Evolutionary conservation across 92 coral and sea anemone species (phyloP).

Genomic region (Meandrina meandrites): DNA sequence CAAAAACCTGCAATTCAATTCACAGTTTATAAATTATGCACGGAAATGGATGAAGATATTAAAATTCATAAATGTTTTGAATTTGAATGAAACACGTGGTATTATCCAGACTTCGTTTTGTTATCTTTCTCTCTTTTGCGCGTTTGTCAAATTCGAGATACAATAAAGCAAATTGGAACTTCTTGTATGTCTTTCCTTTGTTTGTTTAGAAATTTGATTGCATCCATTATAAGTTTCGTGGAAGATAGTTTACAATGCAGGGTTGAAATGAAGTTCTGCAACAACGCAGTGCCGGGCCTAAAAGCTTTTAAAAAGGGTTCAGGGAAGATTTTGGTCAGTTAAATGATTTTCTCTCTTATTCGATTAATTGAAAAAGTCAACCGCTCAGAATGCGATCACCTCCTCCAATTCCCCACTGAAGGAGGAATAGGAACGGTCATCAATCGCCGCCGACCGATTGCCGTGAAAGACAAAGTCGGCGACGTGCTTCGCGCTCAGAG

Average conservation of each 20-base stretch:
- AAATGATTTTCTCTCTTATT: no score
- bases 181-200: no score
- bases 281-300: no score
- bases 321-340: no score
- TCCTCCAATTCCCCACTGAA: constrained; percentile 60
- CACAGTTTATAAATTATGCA: constrained; percentile 25
- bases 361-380: background rate
- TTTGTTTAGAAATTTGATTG: no score
- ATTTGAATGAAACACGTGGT: background rate
- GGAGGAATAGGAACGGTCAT: constrained; percentile 70
- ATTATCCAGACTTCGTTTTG: background rate
- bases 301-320: no score
- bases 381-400: constrained; percentile 82
- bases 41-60: background rate
- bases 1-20: background rate
- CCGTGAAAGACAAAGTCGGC: constrained; percentile 63
- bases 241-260: no score
- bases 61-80: background rate
- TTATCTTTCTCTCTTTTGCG: background rate
- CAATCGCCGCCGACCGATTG: constrained; percentile 65
- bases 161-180: no score
- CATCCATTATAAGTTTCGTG: no score
- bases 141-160: no score
- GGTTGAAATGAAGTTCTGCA: no score
- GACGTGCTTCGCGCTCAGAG: constrained; percentile 87